phyloP scores from a whole-genome alignment of 1,140 invertebrate species.

The Cotesia chilonis region DNA sequence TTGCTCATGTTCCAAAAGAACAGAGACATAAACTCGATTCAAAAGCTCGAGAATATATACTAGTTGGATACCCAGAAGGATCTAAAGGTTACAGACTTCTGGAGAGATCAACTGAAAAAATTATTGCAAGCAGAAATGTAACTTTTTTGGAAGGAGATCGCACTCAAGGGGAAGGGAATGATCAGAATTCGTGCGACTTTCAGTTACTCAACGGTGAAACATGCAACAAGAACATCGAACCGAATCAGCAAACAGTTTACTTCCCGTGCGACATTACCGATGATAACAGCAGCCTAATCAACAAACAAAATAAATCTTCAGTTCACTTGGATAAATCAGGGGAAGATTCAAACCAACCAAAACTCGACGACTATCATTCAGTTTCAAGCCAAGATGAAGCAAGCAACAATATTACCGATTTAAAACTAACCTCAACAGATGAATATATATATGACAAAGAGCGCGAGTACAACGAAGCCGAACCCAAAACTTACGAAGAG shows the following conservation, averaged over 20 bases:
- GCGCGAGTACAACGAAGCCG: background rate
- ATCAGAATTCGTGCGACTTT: background rate
- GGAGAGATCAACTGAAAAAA: conserved; percentile 9
- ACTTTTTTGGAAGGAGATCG: conserved; percentile 3
- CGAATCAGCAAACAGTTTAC: too few relatives aligned
- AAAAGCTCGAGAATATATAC: conserved; percentile 45
- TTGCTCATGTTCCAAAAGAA: conserved; percentile 44
- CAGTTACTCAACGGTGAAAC: too few relatives aligned
- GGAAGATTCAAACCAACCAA: too few relatives aligned
- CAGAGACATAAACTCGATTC: conserved; percentile 46
- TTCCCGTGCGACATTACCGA: too few relatives aligned
- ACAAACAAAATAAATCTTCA: too few relatives aligned
- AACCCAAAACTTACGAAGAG: background rate
- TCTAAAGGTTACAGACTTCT: conserved; percentile 40
- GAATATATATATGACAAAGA: conserved; percentile 1
- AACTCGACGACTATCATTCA: too few relatives aligned
- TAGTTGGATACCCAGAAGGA: conserved; percentile 47
- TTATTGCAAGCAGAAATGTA: conserved; percentile 33
- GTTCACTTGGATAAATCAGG: too few relatives aligned
- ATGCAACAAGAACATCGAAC: too few relatives aligned
- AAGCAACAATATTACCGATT: too few relatives aligned
- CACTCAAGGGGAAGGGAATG: background rate
- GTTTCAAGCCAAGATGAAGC: too few relatives aligned
- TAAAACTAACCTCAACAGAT: background rate
- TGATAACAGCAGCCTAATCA: too few relatives aligned